Conservation (phyloP, 2,113 vertebrate genomes). For the Istiophorus platypterus region DNA sequence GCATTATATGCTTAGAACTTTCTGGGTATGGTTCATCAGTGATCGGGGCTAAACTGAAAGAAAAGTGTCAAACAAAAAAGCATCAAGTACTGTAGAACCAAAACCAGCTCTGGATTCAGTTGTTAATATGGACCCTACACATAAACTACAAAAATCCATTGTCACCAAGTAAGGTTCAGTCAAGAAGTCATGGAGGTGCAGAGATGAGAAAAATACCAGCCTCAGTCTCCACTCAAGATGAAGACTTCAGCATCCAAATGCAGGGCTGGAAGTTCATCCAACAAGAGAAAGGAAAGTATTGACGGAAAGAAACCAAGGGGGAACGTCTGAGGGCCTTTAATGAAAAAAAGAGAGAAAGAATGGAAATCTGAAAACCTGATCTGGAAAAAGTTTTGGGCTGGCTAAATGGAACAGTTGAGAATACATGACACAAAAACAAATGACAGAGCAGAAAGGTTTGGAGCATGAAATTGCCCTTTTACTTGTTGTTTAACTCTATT, state of each 20-base stretch:
- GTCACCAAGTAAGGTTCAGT: not conserved
- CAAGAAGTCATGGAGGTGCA: not conserved
- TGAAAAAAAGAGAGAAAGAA: not conserved
- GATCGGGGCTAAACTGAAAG: not conserved
- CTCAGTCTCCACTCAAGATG: not conserved
- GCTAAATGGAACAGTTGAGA: slow-evolving; percentile 57
- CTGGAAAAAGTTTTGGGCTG: slow-evolving; percentile 49
- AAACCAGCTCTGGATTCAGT: not conserved
- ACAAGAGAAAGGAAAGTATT: slow-evolving; percentile 12
- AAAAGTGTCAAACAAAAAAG: not conserved
- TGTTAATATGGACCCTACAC: not conserved
- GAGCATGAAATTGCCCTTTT: slow-evolving; percentile 26
- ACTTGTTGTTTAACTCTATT: slow-evolving; percentile 48
- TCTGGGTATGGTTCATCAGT: not conserved
- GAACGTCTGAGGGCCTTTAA: slow-evolving; percentile 23
- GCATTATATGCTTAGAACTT: slow-evolving; percentile 2
- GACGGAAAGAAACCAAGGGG: slow-evolving; percentile 24
- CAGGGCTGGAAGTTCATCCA: slow-evolving; percentile 20
- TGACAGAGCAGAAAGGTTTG: slow-evolving; percentile 49
- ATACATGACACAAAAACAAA: slow-evolving; percentile 55
- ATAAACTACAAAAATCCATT: not conserved
- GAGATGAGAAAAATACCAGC: not conserved
- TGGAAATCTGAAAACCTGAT: slow-evolving; percentile 61
- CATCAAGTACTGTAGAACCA: not conserved
- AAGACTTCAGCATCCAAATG: not conserved